A percentile compares a stretch with the other conserved stretches of the same genome.
These are phyloP conservation scores for Tipula lateralis DNA, from an alignment of 2,888 invertebrate genomes.

Conservation along the genomic window DNA sequence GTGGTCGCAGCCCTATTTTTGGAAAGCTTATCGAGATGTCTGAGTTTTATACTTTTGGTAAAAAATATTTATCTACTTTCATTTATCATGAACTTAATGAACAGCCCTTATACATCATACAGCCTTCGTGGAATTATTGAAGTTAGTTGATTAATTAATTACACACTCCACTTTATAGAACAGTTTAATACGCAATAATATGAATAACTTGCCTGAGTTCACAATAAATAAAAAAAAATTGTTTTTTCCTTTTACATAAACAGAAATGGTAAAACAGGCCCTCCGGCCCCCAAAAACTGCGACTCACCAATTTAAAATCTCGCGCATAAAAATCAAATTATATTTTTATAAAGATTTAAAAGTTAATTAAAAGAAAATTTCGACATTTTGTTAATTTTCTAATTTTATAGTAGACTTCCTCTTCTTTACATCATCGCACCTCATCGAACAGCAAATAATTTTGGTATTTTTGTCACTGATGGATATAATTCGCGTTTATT, in stretches of 20 bases:
- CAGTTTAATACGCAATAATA: too few species aligned
- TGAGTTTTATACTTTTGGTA: too few species aligned
- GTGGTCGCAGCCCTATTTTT: too few species aligned
- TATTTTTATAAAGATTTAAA: neutral
- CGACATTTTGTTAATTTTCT: neutral
- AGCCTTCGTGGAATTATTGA: too few species aligned
- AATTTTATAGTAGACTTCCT: constrained; percentile 11
- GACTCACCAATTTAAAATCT: neutral
- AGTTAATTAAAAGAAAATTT: neutral
- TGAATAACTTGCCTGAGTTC: too few species aligned
- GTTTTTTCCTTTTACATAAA: neutral
- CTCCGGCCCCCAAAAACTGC: neutral
- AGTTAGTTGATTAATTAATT: too few species aligned
- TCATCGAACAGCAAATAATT: neutral
- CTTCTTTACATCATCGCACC: neutral
- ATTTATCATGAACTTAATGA: too few species aligned
- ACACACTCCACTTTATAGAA: too few species aligned
- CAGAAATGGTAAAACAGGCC: neutral
- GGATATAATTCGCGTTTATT: neutral
- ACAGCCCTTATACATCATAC: too few species aligned
- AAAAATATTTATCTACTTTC: too few species aligned
- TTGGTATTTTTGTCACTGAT: neutral
- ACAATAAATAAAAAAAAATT: too few species aligned
- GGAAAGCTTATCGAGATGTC: too few species aligned
- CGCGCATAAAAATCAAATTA: neutral